Base-by-base conservation (phyloP, 2,888 invertebrate genomes). In the Drosophila differens region DNA sequence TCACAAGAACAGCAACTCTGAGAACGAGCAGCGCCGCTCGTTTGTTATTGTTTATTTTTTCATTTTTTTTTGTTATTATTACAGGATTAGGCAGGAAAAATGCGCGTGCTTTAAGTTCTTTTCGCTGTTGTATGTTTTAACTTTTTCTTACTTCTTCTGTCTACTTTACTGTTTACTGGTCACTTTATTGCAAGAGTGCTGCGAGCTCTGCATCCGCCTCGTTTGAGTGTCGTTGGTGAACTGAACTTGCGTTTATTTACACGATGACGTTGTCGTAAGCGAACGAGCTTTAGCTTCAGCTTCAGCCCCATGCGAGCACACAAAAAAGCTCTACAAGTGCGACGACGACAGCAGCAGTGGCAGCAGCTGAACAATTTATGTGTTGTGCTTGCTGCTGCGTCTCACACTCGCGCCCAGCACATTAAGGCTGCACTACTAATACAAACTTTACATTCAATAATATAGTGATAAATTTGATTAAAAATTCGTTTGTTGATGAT, bases 151-250 rank as follows among this genome's bases (percentile, higher is more conserved):
- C 62, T 81, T 66, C 74, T 80, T 55, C 73, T 76, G 69, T 78
- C 64, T 62, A 63, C 54, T 67, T 75, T 65, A 37, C 52, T 76
- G 76, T 76, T 74, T 74, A 68, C 58, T 76, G 63, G 61, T 68
- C 70, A 74, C 75, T 70, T 53, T 71, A 44, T 44, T 58, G 57
- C 72, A 74, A 70, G 74, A 73, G 62, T 65, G 41, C 66, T 69
- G 57, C 76, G 81, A 79, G 67, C 74, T 73, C 69, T 59, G 87
- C 87, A 73, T 76, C 84, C 85, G 91, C 83, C 81, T 84, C 79
- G 82, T 81, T 83, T 88, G 89, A 91, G 77, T 81, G 88, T 89
- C 83, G 80, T 74, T 89, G 90, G 75, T 81, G 83, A 88, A 91
- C 91, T 91, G 86, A 91, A 81, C 71, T 85, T 76, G 76, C 81